phyloP scores from a whole-genome alignment of 2,797 vertebrate species.

The Gymnodraco acuticeps region DNA sequence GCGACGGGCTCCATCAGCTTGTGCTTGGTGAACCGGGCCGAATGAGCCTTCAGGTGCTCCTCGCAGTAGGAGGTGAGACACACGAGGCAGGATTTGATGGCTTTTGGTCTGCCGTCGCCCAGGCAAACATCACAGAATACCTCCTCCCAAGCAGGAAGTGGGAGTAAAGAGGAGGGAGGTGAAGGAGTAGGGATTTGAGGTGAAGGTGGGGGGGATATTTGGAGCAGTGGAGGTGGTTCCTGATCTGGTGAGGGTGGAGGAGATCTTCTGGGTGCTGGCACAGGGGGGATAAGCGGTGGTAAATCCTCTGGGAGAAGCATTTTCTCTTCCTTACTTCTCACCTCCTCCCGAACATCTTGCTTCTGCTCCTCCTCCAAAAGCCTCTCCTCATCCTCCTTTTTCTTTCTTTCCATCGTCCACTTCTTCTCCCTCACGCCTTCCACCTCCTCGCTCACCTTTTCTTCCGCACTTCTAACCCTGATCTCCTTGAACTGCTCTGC shows the following conservation, averaged over 20 bases:
- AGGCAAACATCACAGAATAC: constrained; percentile 85
- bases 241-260: constrained; percentile 32
- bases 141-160: constrained; percentile 66
- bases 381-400: constrained; percentile 72
- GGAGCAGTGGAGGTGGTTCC: background rate
- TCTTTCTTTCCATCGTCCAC: constrained; percentile 63
- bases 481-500: constrained; percentile 87
- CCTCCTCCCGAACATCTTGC: constrained; percentile 61
- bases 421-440: constrained; percentile 33
- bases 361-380: constrained; percentile 64
- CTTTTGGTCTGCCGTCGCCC: constrained; percentile 69
- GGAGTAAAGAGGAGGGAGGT: constrained; percentile 19
- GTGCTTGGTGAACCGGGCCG: constrained; percentile 84
- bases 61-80: constrained; percentile 87
- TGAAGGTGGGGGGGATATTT: constrained; percentile 41
- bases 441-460: constrained; percentile 26
- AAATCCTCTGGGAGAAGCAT: constrained; percentile 55
- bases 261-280: constrained; percentile 19
- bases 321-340: constrained; percentile 39
- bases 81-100: constrained; percentile 84
- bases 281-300: constrained; percentile 59
- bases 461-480: constrained; percentile 55
- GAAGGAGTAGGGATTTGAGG: constrained; percentile 43
- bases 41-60: constrained; percentile 83
- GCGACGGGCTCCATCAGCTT: constrained; percentile 85